A percentile compares a stretch with the other conserved stretches of the same genome.
Conservation (phyloP, 1,140 invertebrate species). For the Tetragonula clypearis region DNA sequence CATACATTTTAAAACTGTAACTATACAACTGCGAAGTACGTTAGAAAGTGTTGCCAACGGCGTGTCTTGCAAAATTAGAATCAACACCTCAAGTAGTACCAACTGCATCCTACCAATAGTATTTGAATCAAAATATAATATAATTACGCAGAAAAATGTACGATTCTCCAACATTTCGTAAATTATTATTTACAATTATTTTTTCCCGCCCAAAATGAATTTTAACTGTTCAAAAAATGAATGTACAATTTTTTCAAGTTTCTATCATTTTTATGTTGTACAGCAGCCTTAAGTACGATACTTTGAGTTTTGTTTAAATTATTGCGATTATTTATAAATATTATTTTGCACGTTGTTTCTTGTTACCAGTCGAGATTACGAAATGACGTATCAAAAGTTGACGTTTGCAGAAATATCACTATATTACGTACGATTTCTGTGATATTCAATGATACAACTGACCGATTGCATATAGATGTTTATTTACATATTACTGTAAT, state of each 20-base stretch:
- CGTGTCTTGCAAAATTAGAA: neutral
- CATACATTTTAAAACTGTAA: conserved; percentile 61
- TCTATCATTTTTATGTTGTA: neutral
- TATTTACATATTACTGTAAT: neutral
- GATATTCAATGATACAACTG: neutral
- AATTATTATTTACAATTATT: too few relatives aligned
- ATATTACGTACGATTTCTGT: too few relatives aligned
- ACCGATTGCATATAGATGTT: neutral
- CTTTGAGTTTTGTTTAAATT: neutral
- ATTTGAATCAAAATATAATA: neutral
- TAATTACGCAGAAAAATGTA: neutral
- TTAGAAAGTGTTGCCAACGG: conserved; percentile 40
- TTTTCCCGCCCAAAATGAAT: neutral
- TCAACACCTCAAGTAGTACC: neutral
- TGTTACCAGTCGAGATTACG: too few relatives aligned
- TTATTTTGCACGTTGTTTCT: neutral
- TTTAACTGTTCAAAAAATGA: neutral
- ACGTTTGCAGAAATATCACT: neutral
- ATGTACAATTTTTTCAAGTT: neutral
- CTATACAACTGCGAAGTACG: conserved; percentile 55
- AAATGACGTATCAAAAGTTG: neutral
- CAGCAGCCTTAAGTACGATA: too few relatives aligned
- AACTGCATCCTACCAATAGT: conserved; percentile 10
- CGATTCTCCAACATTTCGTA: neutral
- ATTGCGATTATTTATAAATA: neutral